phyloP scores from a whole-genome alignment of 2,797 vertebrate species.

The Enteromius viviparus region DNA sequence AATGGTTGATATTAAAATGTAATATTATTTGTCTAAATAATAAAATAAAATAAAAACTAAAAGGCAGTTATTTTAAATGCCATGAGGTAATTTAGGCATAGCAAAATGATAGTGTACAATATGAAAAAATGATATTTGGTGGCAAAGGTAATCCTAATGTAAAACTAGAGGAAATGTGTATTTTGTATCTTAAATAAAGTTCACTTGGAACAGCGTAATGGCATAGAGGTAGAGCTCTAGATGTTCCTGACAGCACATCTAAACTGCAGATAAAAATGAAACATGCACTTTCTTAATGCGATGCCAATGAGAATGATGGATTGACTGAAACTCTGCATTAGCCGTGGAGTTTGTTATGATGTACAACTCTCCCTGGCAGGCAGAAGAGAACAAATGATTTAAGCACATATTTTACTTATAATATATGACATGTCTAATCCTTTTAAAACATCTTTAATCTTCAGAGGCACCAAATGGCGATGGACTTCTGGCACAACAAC shows the following conservation, averaged over 20 bases:
- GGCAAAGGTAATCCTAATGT: neutral
- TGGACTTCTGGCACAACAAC: slow-evolving; percentile 79
- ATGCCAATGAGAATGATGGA: slow-evolving; percentile 34
- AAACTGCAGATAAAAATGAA: slow-evolving; percentile 27
- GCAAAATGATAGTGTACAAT: neutral
- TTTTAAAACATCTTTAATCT: slow-evolving; percentile 55
- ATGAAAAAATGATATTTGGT: neutral
- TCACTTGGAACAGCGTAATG: neutral
- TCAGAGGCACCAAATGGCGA: slow-evolving; percentile 80
- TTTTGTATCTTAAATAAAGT: neutral
- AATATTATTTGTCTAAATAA: neutral
- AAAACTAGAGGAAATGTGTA: neutral
- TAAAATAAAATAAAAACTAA: neutral
- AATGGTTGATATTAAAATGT: neutral
- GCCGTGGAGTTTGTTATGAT: slow-evolving; percentile 16
- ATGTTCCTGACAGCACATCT: slow-evolving; percentile 18
- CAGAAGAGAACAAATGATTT: slow-evolving; percentile 31
- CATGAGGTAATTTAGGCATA: neutral
- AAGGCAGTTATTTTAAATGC: neutral
- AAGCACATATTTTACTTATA: slow-evolving; percentile 35
- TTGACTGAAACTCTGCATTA: slow-evolving; percentile 15
- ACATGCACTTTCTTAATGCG: neutral
- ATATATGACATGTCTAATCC: slow-evolving; percentile 34
- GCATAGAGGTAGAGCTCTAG: neutral
- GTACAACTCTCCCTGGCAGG: slow-evolving; percentile 30